These are phyloP conservation scores for Epirrhoe alternata DNA, from an alignment of 2,888 invertebrate genomes.

Conservation along the genomic window DNA sequence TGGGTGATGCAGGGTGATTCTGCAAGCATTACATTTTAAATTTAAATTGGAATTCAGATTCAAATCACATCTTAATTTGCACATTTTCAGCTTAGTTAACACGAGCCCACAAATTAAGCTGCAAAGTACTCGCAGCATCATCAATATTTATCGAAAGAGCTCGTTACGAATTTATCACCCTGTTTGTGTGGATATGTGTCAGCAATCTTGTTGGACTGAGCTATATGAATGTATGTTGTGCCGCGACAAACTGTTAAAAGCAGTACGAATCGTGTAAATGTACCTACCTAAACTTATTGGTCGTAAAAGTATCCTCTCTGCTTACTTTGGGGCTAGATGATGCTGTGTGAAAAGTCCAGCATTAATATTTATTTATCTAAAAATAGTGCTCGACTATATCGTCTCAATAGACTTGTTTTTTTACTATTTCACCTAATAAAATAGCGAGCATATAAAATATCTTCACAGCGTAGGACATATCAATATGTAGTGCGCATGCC, in stretches of 20 bases:
- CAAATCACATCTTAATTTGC: conserved; percentile 4
- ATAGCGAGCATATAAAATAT: conserved; percentile 6
- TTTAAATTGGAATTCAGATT: neutral
- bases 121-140: conserved; percentile 2
- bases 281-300: neutral
- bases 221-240: neutral
- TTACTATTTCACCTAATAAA: neutral
- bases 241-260: neutral
- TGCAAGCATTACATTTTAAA: neutral
- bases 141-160: conserved; percentile 21
- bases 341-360: too few relatives aligned
- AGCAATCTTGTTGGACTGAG: neutral
- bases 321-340: too few relatives aligned
- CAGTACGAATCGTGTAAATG: neutral
- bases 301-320: too few relatives aligned
- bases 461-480: conserved; percentile 16
- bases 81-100: conserved; percentile 3
- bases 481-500: conserved; percentile 24
- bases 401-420: neutral
- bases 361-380: too few relatives aligned
- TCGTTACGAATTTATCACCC: conserved; percentile 15
- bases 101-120: neutral
- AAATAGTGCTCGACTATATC: too few relatives aligned
- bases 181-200: conserved; percentile 2
- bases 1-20: too few relatives aligned